Conservation (phyloP, 2,113 vertebrate species). For the Maccullochella peelii region DNA sequence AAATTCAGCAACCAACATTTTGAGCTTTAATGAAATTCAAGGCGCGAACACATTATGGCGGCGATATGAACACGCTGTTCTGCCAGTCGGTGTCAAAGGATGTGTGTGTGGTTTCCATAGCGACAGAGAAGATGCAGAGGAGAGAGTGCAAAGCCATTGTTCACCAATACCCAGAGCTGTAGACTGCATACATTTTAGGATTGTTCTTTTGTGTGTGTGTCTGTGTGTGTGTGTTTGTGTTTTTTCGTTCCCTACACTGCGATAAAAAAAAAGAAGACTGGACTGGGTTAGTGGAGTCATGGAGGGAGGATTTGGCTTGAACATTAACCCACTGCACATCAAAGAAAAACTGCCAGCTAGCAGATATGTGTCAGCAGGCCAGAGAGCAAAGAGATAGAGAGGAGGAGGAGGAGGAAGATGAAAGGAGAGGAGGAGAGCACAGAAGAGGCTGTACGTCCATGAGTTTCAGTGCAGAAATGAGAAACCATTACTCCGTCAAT, state of each 20-base stretch:
- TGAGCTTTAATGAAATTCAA: conserved; percentile 48
- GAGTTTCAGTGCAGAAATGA: conserved; percentile 14
- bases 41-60: conserved; percentile 29
- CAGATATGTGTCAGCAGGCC: conserved; percentile 76
- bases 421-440: neutral
- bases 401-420: conserved; percentile 16
- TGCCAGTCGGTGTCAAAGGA: conserved; percentile 23
- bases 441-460: neutral
- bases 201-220: neutral
- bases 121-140: conserved; percentile 43
- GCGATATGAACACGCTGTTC: conserved; percentile 44
- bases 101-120: conserved; percentile 72
- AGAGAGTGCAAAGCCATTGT: conserved; percentile 32
- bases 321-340: conserved; percentile 61
- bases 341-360: conserved; percentile 53
- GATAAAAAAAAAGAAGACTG: conserved; percentile 4
- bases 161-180: conserved; percentile 33
- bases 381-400: conserved; percentile 13
- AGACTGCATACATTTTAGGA: neutral
- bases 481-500: conserved; percentile 31
- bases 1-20: conserved; percentile 27
- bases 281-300: conserved; percentile 47
- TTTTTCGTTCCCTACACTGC: neutral
- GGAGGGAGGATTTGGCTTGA: conserved; percentile 54
- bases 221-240: neutral